Evolutionary conservation across 2,797 vertebrate genomes (phyloP), one percentile per base, ranked within the genome.

Genomic region (Nannoperca obscura): DNA sequence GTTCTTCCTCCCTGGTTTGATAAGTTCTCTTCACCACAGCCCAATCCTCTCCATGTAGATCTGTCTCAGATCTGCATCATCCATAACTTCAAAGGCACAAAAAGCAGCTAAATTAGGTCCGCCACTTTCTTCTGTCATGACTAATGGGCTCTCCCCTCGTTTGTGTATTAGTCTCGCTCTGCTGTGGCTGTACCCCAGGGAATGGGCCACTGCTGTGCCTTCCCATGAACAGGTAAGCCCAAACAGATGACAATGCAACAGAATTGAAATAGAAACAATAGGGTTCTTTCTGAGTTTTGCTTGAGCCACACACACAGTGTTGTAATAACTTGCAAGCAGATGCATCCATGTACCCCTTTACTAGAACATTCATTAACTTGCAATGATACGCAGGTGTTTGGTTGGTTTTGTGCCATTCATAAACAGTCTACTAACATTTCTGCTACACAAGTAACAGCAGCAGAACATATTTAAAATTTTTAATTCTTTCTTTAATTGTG

Each of bases 51-150:
- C 82, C 90, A 84, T 91, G 92, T 90, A 91, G 87, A 91, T 91
- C 92, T 93, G 71, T 71, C 87, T 84, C 76, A 58, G 85, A 85
- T 80, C 76, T 61, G 68, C 84, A 92, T 88, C 92, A 94, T 93
- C 92, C 94, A 93, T 94, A 94, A 93, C 88, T 90, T 90, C 89
- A 93, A 90, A 92, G 78, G 83, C 76, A 94, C 91, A 92, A 92
- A 92, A 93, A 92, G 89, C 91, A 91, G 88, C 91, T 92, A 94
- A 95, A 93, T 93, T 93, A 91, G 90, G 86, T 89, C 72, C 86
- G 82, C 90, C 92, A 94, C 93, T 93, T 94, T 93, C 93, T 89
- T 94, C 76, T 89, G 87, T 91, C 86, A 61, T 91, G 88, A 88
- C 91, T 95, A 95, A 95, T 93, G 61, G 76, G 93, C 92, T 91